These are phyloP conservation scores for Axis porcinus DNA, from an alignment of 2,113 vertebrate species.

Conservation along the genomic window DNA sequence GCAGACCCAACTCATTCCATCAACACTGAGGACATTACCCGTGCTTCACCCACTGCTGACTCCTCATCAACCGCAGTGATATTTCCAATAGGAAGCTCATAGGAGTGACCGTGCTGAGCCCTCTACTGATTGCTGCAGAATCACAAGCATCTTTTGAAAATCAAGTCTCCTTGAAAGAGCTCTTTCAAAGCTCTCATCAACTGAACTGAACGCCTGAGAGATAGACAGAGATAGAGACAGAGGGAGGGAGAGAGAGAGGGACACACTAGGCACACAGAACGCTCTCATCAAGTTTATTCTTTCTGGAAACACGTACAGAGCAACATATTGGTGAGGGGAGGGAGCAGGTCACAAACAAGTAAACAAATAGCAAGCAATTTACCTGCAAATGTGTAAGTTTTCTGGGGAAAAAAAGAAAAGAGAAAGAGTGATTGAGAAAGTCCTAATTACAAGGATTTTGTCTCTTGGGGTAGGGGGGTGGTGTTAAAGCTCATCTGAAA, in stretches of 20 bases:
- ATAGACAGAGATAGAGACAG: background rate
- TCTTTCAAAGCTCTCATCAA: background rate
- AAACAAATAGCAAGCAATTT: too few relatives aligned
- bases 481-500: background rate
- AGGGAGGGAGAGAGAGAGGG: background rate
- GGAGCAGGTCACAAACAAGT: background rate
- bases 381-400: background rate
- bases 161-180: background rate
- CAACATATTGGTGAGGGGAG: background rate
- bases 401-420: background rate
- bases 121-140: background rate
- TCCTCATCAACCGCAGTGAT: rapidly evolving
- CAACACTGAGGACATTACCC: too few relatives aligned
- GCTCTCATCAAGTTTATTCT: background rate
- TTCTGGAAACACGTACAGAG: background rate
- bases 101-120: rapidly evolving
- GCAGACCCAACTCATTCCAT: background rate
- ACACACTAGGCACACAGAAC: too few relatives aligned
- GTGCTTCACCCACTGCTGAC: background rate
- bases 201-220: background rate
- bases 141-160: background rate
- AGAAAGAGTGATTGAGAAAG: background rate
- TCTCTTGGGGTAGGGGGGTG: background rate
- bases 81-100: rapidly evolving
- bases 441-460: background rate